These are phyloP conservation scores for Corythornis cristatus DNA, from an alignment of 2,113 vertebrate genomes.

Conservation along the genomic window DNA sequence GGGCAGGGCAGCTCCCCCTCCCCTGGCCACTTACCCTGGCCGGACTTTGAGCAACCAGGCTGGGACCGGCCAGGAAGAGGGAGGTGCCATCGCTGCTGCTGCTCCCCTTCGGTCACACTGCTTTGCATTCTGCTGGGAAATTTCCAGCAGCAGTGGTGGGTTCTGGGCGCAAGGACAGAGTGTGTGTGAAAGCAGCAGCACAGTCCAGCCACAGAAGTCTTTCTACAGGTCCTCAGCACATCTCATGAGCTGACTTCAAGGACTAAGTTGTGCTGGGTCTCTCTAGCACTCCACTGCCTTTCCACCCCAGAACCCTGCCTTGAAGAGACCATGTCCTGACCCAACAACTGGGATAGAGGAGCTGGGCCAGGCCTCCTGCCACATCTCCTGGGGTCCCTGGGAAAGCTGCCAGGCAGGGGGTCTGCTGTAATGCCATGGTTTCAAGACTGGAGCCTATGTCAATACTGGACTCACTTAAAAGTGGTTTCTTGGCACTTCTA, in stretches of 20 bases:
- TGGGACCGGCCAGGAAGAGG: neutral
- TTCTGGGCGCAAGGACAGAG: neutral
- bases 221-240: neutral
- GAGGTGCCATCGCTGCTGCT: accelerated
- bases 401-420: neutral
- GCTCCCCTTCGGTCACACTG: no score
- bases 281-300: accelerated
- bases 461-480: neutral
- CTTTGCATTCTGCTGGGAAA: neutral
- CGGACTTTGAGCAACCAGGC: accelerated
- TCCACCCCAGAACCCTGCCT: neutral
- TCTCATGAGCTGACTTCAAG: accelerated
- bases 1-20: neutral
- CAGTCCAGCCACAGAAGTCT: neutral
- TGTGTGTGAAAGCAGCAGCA: accelerated
- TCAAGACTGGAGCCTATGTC: neutral
- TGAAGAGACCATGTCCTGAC: neutral
- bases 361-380: neutral
- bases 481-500: neutral
- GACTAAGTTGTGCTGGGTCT: neutral
- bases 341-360: neutral
- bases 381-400: accelerated
- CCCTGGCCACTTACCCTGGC: neutral
- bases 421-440: accelerated
- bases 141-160: accelerated